Conservation (phyloP, 2,888 invertebrate genomes). For the Drosophila birchii region DNA sequence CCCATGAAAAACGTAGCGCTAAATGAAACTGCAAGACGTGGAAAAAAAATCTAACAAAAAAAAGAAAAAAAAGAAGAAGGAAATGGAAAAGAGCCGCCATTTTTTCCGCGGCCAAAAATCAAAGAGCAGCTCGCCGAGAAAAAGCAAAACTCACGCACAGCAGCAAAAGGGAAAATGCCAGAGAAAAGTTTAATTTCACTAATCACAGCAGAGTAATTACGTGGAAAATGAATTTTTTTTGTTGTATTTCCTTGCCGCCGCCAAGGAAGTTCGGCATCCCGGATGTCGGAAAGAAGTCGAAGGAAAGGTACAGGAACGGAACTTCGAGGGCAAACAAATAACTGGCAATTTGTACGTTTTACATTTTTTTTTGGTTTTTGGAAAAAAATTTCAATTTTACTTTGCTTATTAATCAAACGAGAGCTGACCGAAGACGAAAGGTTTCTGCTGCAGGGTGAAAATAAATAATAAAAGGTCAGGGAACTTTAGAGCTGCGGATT, state of each 20-base stretch:
- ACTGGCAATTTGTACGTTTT: slow-evolving; percentile 83
- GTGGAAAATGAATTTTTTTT: slow-evolving; percentile 84
- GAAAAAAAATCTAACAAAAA: background rate
- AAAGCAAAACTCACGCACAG: slow-evolving; percentile 69
- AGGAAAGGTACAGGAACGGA: slow-evolving; percentile 54
- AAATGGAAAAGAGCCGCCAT: slow-evolving; percentile 59
- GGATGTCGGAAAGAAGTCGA: slow-evolving; percentile 22
- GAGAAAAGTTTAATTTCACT: slow-evolving; percentile 84
- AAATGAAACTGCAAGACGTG: slow-evolving; percentile 73
- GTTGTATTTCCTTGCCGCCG: slow-evolving; percentile 22
- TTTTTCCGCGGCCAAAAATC: slow-evolving; percentile 68
- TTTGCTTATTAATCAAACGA: slow-evolving; percentile 80
- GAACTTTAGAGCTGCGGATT: slow-evolving; percentile 1
- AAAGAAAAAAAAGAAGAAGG: background rate
- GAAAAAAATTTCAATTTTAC: slow-evolving; percentile 80
- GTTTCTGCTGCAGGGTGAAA: slow-evolving; percentile 4
- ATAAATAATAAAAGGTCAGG: slow-evolving; percentile 29
- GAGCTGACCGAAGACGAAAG: slow-evolving; percentile 46
- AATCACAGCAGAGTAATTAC: slow-evolving; percentile 84
- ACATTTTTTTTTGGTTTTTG: slow-evolving; percentile 74
- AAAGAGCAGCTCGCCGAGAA: slow-evolving; percentile 50
- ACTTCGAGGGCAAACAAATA: slow-evolving; percentile 73
- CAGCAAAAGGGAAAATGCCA: slow-evolving; percentile 66
- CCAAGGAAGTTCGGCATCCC: slow-evolving; percentile 24
- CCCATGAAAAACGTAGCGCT: slow-evolving; percentile 83